Conservation (phyloP, 2,113 vertebrate species). For the Athene cunicularia region DNA sequence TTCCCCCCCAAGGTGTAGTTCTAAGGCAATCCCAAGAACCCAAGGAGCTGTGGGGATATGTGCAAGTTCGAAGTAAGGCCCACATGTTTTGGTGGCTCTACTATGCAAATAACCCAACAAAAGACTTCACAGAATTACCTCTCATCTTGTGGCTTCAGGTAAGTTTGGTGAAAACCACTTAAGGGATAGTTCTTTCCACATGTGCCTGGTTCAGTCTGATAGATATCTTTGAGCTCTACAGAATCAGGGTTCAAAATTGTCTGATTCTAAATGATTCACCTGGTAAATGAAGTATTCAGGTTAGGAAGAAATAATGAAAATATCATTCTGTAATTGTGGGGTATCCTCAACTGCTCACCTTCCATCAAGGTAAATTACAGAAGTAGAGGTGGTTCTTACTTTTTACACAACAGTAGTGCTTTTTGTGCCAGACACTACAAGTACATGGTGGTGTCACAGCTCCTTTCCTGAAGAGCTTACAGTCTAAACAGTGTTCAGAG, state of each 20-base stretch:
- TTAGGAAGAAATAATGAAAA: neutral
- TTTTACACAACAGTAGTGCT: neutral
- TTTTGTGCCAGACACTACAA: neutral
- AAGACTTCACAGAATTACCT: conserved; percentile 80
- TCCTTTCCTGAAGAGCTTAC: neutral
- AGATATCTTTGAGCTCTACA: neutral
- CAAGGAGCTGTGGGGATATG: conserved; percentile 87
- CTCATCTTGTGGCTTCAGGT: conserved; percentile 98
- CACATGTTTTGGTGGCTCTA: conserved; percentile 99
- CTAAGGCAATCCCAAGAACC: conserved; percentile 21
- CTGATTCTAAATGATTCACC: neutral
- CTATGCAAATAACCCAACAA: conserved; percentile 76
- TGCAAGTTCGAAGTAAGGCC: conserved; percentile 86
- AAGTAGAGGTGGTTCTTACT: neutral
- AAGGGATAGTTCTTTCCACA: neutral
- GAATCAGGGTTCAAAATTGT: neutral
- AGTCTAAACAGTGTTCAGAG: neutral
- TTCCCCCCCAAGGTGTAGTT: conserved; percentile 35
- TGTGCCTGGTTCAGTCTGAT: neutral
- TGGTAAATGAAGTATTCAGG: neutral
- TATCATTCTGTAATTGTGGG: neutral
- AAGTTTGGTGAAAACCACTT: neutral
- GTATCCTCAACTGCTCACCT: neutral
- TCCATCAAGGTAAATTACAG: neutral
- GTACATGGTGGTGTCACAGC: neutral